Conservation (phyloP, 2,888 invertebrate species). For the Allolobophora icterica region DNA sequence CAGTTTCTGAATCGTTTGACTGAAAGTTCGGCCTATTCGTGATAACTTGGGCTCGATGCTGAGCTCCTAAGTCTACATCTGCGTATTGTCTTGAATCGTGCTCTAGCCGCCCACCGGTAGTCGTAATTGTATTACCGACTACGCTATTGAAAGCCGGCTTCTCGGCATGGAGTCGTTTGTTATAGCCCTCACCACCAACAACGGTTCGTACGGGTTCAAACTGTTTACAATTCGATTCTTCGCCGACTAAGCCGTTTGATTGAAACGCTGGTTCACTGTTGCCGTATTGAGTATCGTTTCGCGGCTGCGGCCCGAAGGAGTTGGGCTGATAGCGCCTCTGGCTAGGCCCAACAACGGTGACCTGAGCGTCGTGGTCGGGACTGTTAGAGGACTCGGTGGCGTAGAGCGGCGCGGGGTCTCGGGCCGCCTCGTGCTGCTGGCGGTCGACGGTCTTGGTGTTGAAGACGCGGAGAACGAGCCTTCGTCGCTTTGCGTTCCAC, state of each 20-base stretch:
- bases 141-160: background rate
- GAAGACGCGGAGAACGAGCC: conserved; percentile 19
- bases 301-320: background rate
- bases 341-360: background rate
- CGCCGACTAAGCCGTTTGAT: background rate
- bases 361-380: background rate
- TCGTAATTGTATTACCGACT: background rate
- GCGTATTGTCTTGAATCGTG: background rate
- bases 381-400: background rate
- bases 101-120: background rate
- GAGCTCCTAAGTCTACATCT: background rate
- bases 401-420: background rate
- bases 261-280: background rate
- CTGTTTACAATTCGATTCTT: background rate
- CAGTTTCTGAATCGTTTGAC: background rate
- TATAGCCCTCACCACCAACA: background rate
- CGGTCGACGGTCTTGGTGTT: background rate
- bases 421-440: background rate
- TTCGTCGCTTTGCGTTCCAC: conserved; percentile 21
- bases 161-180: background rate
- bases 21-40: background rate
- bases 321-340: background rate
- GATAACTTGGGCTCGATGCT: background rate
- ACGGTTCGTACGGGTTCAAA: background rate
- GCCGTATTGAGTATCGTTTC: background rate